Evolutionary conservation across 2,888 invertebrate species (phyloP).

Genomic region (Pterobdella sp.): DNA sequence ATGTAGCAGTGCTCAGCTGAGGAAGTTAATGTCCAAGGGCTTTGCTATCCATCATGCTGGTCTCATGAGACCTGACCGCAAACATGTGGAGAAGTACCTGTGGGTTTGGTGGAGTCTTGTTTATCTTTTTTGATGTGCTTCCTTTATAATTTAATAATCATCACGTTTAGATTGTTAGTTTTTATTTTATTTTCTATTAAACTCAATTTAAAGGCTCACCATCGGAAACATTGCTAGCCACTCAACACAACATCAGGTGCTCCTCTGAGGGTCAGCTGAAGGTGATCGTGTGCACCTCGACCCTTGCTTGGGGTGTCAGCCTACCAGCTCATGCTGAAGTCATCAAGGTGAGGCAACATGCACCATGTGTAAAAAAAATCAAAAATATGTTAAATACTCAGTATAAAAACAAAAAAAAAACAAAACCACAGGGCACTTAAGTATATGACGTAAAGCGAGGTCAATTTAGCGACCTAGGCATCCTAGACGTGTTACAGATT

Average conservation of each 20-base stretch:
- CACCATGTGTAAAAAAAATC: too few relatives aligned
- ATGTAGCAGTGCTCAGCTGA: slow-evolving; percentile 66
- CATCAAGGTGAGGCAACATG: slow-evolving; percentile 80
- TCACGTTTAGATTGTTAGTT: too few relatives aligned
- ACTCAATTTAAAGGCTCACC: too few relatives aligned
- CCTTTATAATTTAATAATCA: too few relatives aligned
- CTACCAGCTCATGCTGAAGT: slow-evolving; percentile 95
- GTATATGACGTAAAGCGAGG: slow-evolving; percentile 93
- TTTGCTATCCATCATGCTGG: slow-evolving; percentile 94
- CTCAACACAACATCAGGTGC: not conserved
- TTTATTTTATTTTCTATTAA: too few relatives aligned
- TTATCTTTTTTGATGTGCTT: too few relatives aligned
- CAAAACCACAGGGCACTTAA: slow-evolving; percentile 78
- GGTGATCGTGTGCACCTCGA: slow-evolving; percentile 88
- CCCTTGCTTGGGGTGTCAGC: slow-evolving; percentile 98
- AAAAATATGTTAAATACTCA: too few relatives aligned
- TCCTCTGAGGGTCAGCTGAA: slow-evolving; percentile 79
- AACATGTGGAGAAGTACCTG: slow-evolving; percentile 66
- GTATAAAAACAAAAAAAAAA: too few relatives aligned
- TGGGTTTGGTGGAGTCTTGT: too few relatives aligned
- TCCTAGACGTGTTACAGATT: slow-evolving; percentile 80
- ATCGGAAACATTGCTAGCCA: too few relatives aligned
- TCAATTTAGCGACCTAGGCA: slow-evolving; percentile 84
- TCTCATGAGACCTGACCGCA: slow-evolving; percentile 78
- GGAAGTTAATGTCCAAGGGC: slow-evolving; percentile 75